Evolutionary conservation across 37 sponge, comb jelly and placozoan genomes (phyloP).

Genomic region (Beroe forskalii): DNA sequence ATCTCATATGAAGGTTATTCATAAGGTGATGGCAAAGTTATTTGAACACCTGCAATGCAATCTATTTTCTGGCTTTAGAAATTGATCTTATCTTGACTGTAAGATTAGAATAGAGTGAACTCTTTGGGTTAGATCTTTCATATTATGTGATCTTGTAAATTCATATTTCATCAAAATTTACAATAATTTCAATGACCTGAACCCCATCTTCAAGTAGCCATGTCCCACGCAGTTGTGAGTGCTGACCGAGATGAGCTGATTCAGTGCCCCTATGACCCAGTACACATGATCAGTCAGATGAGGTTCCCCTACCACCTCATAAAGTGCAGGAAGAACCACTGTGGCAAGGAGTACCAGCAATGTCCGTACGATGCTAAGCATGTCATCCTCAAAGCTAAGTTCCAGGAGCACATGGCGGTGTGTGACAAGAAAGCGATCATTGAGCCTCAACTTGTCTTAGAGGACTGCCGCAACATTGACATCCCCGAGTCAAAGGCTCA

Average conservation of each 20-base stretch:
- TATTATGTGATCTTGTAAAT: no score
- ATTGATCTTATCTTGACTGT: no score
- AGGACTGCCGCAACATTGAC: neutral
- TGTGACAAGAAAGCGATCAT: slow-evolving; percentile 42
- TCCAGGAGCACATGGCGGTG: neutral
- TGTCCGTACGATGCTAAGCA: slow-evolving; percentile 47
- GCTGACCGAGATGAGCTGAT: slow-evolving; percentile 78
- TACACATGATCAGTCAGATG: slow-evolving; percentile 75
- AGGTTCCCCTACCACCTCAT: slow-evolving; percentile 83
- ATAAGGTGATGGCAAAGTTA: no score
- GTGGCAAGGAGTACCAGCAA: slow-evolving; percentile 23
- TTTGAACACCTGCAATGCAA: no score
- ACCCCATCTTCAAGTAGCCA: no score
- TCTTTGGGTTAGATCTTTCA: no score
- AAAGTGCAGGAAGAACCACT: slow-evolving; percentile 75
- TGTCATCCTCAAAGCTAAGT: neutral
- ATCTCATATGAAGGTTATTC: no score
- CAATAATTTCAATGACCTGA: no score
- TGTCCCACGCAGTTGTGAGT: slow-evolving; percentile 53
- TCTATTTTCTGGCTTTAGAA: no score
- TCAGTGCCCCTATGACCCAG: slow-evolving; percentile 84
- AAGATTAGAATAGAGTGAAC: no score
- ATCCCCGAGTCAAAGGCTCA: slow-evolving; percentile 25
- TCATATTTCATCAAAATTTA: no score
- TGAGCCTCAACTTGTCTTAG: slow-evolving; percentile 42